phyloP scores from a whole-genome alignment of 2,888 invertebrate species.

The Thecophora atra region DNA sequence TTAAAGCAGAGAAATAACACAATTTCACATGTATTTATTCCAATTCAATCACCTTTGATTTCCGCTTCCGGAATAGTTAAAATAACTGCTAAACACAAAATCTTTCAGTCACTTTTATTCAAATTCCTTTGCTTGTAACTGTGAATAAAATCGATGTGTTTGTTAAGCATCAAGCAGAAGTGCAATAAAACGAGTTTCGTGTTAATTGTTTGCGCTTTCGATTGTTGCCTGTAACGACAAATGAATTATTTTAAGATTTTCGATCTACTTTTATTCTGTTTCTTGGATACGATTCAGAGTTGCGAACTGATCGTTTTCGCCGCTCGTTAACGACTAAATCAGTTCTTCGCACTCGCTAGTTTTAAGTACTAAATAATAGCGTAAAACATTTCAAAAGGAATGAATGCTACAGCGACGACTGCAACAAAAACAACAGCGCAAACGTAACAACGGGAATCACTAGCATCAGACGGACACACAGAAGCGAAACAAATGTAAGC shows the following conservation, averaged over 20 bases:
- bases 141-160: too few relatives aligned
- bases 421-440: slow-evolving; percentile 4
- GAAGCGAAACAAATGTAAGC: background rate
- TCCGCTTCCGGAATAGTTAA: too few relatives aligned
- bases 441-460: slow-evolving; percentile 1
- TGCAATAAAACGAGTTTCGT: slow-evolving; percentile 11
- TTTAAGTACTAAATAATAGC: slow-evolving; percentile 53
- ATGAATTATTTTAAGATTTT: background rate
- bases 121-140: too few relatives aligned
- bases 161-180: background rate
- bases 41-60: too few relatives aligned
- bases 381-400: slow-evolving; percentile 21
- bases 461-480: slow-evolving; percentile 5
- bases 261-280: background rate
- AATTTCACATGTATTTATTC: too few relatives aligned
- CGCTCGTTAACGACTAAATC: slow-evolving; percentile 66
- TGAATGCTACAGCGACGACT: slow-evolving; percentile 26
- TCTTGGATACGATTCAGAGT: slow-evolving; percentile 31
- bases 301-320: slow-evolving; percentile 63
- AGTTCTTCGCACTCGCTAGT: slow-evolving; percentile 59
- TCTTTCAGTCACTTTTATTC: too few relatives aligned
- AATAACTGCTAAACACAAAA: too few relatives aligned
- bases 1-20: too few relatives aligned
- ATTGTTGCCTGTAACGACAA: too few relatives aligned
- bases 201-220: too few relatives aligned